Conservation (phyloP, 2,113 vertebrate genomes). For the Charina bottae region DNA sequence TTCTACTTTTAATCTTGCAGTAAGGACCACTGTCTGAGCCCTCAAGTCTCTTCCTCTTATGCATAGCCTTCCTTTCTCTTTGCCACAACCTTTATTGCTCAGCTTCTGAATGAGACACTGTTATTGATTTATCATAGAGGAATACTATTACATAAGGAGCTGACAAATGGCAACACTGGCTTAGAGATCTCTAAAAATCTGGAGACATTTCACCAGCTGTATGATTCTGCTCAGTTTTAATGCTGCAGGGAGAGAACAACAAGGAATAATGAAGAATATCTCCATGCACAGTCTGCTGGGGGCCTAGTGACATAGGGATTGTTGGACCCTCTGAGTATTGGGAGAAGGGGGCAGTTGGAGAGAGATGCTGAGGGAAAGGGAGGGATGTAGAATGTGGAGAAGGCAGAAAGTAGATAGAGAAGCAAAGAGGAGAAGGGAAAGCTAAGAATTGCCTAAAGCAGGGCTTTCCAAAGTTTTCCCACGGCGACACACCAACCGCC, state of each 20-base stretch:
- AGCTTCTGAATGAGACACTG: neutral
- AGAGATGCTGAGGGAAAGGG: neutral
- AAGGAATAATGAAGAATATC: neutral
- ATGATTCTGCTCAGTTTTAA: neutral
- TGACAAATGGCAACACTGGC: neutral
- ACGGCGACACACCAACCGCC: too few relatives aligned
- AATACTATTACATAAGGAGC: neutral
- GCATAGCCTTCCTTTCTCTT: neutral
- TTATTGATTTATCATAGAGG: neutral
- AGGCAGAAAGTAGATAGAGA: neutral
- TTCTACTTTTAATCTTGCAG: neutral
- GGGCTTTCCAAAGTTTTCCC: too few relatives aligned
- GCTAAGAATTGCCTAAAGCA: neutral
- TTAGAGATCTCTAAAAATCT: neutral
- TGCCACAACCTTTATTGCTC: neutral
- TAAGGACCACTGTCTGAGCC: neutral
- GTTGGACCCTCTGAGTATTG: neutral
- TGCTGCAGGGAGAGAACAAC: neutral
- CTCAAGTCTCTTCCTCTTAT: neutral
- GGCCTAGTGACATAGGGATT: neutral
- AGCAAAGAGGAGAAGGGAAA: neutral
- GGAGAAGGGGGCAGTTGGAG: neutral
- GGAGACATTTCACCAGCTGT: neutral
- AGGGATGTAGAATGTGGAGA: neutral
- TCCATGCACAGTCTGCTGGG: neutral